Evolutionary conservation across 2,797 vertebrate genomes (phyloP).

Genomic region (Calcarius lapponicus): DNA sequence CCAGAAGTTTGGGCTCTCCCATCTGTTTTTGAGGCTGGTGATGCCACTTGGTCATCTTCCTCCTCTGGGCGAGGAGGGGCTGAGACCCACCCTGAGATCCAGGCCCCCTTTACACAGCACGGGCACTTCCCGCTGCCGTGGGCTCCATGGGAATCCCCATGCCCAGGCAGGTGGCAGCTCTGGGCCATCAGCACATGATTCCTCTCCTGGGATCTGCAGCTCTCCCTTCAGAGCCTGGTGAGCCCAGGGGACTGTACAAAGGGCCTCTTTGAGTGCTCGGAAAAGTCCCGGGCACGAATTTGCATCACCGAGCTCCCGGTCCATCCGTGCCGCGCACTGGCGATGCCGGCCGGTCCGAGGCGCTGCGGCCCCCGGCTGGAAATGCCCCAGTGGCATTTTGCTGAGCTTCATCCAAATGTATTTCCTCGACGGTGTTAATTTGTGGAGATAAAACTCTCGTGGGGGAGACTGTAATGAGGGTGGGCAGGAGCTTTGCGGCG

Average conservation of each 20-base stretch:
- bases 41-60: neutral
- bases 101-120: rapidly evolving
- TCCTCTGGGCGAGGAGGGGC: neutral
- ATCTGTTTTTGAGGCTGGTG: neutral
- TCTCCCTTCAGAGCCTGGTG: neutral
- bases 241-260: neutral
- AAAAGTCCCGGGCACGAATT: neutral
- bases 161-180: neutral
- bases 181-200: neutral
- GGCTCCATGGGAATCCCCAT: rapidly evolving
- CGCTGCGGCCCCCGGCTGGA: neutral
- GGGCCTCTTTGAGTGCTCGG: rapidly evolving
- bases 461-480: rapidly evolving
- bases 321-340: rapidly evolving
- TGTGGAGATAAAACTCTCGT: neutral
- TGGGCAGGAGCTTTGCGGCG: rapidly evolving
- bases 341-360: rapidly evolving
- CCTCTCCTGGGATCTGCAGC: neutral
- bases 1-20: neutral
- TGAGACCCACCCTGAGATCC: neutral
- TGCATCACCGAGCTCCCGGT: neutral
- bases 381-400: neutral
- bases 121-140: rapidly evolving
- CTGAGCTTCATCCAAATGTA: neutral
- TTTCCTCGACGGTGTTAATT: neutral